A percentile compares a stretch with the other conserved stretches of the same genome.
phyloP scores from a whole-genome alignment of 2,888 invertebrate genomes.

The Ephialtes manifestator region DNA sequence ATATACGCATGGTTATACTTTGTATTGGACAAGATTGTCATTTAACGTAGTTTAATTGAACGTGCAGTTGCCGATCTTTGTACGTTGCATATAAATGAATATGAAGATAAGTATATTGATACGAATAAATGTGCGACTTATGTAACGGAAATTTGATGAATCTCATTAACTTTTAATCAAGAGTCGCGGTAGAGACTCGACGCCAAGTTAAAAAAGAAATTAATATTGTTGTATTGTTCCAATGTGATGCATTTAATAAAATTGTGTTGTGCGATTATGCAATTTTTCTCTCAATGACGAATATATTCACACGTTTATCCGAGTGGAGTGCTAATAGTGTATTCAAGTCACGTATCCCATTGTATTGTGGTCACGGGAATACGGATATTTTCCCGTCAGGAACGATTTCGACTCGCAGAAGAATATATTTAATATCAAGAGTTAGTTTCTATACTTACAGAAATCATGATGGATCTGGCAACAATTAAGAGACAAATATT shows the following conservation, averaged over 20 bases:
- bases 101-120: too few species aligned
- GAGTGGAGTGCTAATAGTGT: slow-evolving; percentile 32
- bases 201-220: too few species aligned
- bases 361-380: slow-evolving; percentile 69
- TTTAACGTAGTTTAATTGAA: background rate
- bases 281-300: background rate
- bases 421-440: slow-evolving; percentile 71
- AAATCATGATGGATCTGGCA: too few species aligned
- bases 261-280: background rate
- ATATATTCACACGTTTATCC: slow-evolving; percentile 2
- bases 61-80: background rate
- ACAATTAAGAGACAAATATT: too few species aligned
- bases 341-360: slow-evolving; percentile 63
- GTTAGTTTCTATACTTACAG: background rate
- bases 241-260: background rate
- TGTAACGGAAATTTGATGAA: too few species aligned
- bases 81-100: background rate
- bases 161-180: too few species aligned
- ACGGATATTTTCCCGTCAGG: slow-evolving; percentile 72
- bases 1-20: background rate
- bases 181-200: too few species aligned
- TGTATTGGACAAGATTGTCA: background rate
- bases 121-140: too few species aligned
- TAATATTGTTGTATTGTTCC: too few species aligned
- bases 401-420: slow-evolving; percentile 66